Evolutionary conservation across 1,140 invertebrate genomes (phyloP), one percentile per base, ranked within the genome.

Genomic region (Nephotettix cincticeps): DNA sequence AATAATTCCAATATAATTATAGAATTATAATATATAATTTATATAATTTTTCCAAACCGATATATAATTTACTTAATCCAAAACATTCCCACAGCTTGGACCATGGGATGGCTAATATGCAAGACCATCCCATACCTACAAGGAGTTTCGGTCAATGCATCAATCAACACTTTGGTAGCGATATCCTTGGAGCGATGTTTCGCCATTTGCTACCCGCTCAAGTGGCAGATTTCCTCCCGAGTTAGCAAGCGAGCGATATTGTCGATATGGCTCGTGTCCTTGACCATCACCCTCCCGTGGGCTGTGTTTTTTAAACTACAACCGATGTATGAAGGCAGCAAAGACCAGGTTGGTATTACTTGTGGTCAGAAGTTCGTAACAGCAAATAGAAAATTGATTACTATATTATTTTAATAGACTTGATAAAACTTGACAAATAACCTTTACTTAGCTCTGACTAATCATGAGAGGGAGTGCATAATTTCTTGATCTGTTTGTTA

Each of bases 91-190:
- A n/a, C 80, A 89, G 88, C 86, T 66, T 89, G 87, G 87, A 80
- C 84, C 30, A 82, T 88, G 71, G 87, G 87, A 1, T 80, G 82
- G 61, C 80, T 87, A 28, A 79, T 88, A 66, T 89, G 88, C 76
- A 88, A 88, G 77, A 82, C 84, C 0, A 84, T 87, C 0, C 83
- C 87, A 0, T 89, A 87, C 75, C 80, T 89, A 0, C 88, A 89
- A 78, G 87, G 87, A 9, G 86, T 89, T 0, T 86, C 86, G 1
- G 87, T 89, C 6, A 86, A 85, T 68, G 86, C 87, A 1, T 88
- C 87, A 0, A 85, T 89, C 58, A 86, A 88, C 77, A 88, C 87
- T 0, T 76, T 89, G 56, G 86, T 87, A 28, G 87, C 86, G 32
- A 87, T 89, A 51, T 86, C 87, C 0, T 77, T 88, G 23, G 88